phyloP scores from a whole-genome alignment of 2,888 invertebrate species.

The Digitonthophagus gazella region DNA sequence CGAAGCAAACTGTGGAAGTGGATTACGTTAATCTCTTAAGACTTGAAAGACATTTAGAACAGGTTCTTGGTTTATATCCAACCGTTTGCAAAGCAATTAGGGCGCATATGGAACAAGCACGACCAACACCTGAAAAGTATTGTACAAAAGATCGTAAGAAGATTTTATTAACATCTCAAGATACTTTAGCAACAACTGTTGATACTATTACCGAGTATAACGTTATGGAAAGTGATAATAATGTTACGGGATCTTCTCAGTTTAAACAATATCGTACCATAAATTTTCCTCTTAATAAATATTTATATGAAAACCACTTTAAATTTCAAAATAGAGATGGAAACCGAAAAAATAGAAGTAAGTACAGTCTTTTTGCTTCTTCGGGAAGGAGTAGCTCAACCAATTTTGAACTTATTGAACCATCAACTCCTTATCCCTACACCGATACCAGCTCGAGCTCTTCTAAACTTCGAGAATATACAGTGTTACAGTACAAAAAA shows the following conservation, averaged over 20 bases:
- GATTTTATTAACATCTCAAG: slow-evolving; percentile 20
- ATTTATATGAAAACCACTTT: not conserved
- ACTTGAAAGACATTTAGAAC: slow-evolving; percentile 24
- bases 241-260: not conserved
- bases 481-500: not conserved
- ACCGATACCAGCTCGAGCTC: slow-evolving; percentile 14
- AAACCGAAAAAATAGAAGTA: not conserved
- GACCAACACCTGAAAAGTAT: slow-evolving; percentile 11
- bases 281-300: not conserved
- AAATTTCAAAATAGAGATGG: not conserved
- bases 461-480: not conserved
- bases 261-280: not conserved
- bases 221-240: slow-evolving; percentile 17
- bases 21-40: slow-evolving; percentile 25
- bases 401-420: not conserved
- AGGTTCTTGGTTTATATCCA: slow-evolving; percentile 25
- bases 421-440: slow-evolving; percentile 7
- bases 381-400: not conserved
- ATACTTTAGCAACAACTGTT: slow-evolving; percentile 22
- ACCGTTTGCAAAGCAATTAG: slow-evolving; percentile 25
- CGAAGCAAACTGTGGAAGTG: slow-evolving; percentile 4
- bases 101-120: slow-evolving; percentile 21
- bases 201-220: slow-evolving; percentile 25
- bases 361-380: not conserved
- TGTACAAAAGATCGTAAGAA: not conserved